Base-by-base conservation (phyloP, 53 echinoderm and acorn worm genomes). In the Glandiceps talaboti region DNA sequence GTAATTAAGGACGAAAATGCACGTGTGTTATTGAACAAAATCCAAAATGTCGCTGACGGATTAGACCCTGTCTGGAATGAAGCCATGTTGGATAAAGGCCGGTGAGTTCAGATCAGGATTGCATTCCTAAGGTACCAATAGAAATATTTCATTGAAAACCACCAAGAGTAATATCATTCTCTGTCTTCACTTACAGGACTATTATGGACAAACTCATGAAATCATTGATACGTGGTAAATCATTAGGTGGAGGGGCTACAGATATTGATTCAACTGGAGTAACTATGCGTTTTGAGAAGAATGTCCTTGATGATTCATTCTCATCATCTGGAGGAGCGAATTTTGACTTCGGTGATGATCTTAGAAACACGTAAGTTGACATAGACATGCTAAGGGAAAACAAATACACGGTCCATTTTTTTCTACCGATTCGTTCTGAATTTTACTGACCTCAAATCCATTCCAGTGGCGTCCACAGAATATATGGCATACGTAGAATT, bases 61-160 rank as follows among this genome's bases (percentile, higher is more conserved):
- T 81, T 94, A 27, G 89, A 89, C 20, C 82, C 94, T 1, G 31
- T 74, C 0, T 75, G 83, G 32, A 84, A 91, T 64, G 87, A 30
- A 25, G 32, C 76, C 77, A 79, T 94, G 31, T 32, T 94, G 33
- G 73, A 31, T 31, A 80, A 81, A 25, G 85, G 85, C 75, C 79
- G 73, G 94, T 91, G 80, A 33, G 89, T 76, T 6, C 64, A 12
- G 64, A 12, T 20, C 64, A 45, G 6, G 64, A 12, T 6, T 45
- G 64, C 20, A 45, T 12, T 20, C 64, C n/a, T n/a, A n/a, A n/a
- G n/a, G n/a, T n/a, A n/a, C n/a, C n/a, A n/a, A n/a, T n/a, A n/a
- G n/a, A n/a, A n/a, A n/a, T n/a, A n/a, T n/a, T n/a, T n/a, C n/a
- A n/a, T n/a, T n/a, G n/a, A n/a, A n/a, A n/a, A n/a, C n/a, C n/a